Percentiles rank a stretch among this genome's conserved stretches.
Evolutionary conservation across 2,113 vertebrate species (phyloP).

Genomic region (Gulo gulo): DNA sequence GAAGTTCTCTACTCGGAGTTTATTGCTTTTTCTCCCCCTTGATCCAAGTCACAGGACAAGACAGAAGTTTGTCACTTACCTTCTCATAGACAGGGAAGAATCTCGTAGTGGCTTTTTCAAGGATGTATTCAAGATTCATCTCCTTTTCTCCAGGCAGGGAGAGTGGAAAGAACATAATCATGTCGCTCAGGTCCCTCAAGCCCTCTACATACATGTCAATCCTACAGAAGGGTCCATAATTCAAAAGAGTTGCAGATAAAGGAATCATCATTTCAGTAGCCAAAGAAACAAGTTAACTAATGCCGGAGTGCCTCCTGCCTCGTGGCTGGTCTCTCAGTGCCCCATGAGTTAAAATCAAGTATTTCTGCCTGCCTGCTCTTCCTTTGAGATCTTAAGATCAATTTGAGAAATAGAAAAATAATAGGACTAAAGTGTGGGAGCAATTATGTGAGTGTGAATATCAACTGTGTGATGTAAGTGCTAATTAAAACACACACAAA

Average conservation of each 20-base stretch:
- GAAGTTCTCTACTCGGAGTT: background rate
- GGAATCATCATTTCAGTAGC: background rate
- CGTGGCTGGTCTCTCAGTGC: background rate
- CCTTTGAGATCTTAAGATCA: background rate
- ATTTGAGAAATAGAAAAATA: background rate
- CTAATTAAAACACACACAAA: background rate
- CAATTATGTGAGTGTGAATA: background rate
- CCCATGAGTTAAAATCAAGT: background rate
- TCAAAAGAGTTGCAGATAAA: background rate
- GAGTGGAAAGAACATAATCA: conserved; percentile 85
- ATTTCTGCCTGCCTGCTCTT: background rate
- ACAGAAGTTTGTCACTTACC: conserved; percentile 76
- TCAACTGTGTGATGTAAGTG: background rate
- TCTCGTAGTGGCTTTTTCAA: conserved; percentile 83
- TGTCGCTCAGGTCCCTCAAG: conserved; percentile 86
- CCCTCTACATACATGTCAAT: conserved; percentile 93
- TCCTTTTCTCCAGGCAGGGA: conserved; percentile 77
- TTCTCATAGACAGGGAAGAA: conserved; percentile 93
- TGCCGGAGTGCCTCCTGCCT: background rate
- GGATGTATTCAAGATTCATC: conserved; percentile 80
- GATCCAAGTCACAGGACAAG: background rate
- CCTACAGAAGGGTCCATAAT: conserved; percentile 75
- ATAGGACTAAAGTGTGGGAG: background rate
- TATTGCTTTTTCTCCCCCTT: background rate
- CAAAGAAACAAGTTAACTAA: background rate